These are phyloP conservation scores for Plutomurus gul DNA, from an alignment of 1,140 invertebrate species.

Conservation along the genomic window DNA sequence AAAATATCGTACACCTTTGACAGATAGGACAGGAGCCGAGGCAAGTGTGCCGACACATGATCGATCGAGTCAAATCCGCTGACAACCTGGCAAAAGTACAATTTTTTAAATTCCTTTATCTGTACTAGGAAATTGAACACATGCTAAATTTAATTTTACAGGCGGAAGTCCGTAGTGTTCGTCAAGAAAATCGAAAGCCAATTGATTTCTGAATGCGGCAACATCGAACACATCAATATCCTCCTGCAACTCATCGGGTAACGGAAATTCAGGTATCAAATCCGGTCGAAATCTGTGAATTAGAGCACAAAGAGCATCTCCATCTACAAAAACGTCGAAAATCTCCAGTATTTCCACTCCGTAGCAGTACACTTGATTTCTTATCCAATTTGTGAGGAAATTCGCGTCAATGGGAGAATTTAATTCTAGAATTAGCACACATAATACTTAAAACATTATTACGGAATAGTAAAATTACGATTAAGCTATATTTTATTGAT, in stretches of 20 bases:
- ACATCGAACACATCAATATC: slow-evolving; percentile 68
- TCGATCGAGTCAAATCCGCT: slow-evolving; percentile 77
- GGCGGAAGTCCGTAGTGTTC: slow-evolving; percentile 74
- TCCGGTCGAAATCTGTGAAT: slow-evolving; percentile 83
- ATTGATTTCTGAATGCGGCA: slow-evolving; percentile 71
- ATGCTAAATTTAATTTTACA: slow-evolving; percentile 57
- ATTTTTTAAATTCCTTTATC: neutral
- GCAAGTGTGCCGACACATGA: slow-evolving; percentile 71
- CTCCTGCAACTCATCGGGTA: slow-evolving; percentile 55
- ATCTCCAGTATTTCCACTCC: slow-evolving; percentile 32
- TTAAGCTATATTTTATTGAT: too few species aligned
- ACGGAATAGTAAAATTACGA: too few species aligned
- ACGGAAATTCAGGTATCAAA: slow-evolving; percentile 71
- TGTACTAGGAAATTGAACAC: neutral
- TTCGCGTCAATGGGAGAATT: neutral
- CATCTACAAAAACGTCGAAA: slow-evolving; percentile 67
- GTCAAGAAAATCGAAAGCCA: slow-evolving; percentile 80
- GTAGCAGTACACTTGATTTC: neutral
- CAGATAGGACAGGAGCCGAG: slow-evolving; percentile 78
- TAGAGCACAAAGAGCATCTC: slow-evolving; percentile 77
- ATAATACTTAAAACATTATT: neutral
- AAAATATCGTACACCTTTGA: slow-evolving; percentile 82
- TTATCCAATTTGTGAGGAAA: slow-evolving; percentile 9
- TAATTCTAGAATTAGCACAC: neutral
- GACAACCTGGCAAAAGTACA: slow-evolving; percentile 42